Percentiles rank a stretch among this genome's conserved stretches.
These are phyloP conservation scores for Natrix natrix DNA, from an alignment of 2,797 vertebrate genomes.

Conservation along the genomic window DNA sequence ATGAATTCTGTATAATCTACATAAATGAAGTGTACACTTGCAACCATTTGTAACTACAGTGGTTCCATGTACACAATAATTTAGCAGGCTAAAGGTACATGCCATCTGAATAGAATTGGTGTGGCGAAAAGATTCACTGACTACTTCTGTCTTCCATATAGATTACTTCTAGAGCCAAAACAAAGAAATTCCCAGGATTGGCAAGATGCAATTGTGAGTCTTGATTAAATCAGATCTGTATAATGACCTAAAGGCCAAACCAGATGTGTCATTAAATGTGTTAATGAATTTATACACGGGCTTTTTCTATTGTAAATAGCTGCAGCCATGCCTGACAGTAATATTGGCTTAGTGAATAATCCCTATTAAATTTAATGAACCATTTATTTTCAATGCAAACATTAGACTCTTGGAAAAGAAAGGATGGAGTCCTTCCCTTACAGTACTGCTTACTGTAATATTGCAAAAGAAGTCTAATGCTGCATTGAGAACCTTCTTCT, in stretches of 20 bases:
- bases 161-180: background rate
- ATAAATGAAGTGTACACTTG: background rate
- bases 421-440: background rate
- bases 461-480: conserved; percentile 15
- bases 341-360: background rate
- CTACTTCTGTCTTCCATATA: background rate
- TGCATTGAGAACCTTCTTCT: background rate
- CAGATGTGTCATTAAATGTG: background rate
- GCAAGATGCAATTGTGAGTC: background rate
- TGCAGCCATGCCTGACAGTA: background rate
- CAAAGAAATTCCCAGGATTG: background rate
- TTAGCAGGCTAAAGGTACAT: background rate
- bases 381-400: background rate
- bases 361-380: background rate
- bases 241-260: background rate
- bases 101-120: background rate
- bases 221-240: background rate
- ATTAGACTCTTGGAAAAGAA: background rate
- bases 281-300: background rate
- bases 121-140: background rate
- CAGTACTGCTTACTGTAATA: conserved; percentile 8
- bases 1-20: background rate
- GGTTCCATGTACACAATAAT: background rate
- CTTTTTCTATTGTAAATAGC: background rate
- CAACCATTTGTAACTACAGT: background rate